phyloP scores from a whole-genome alignment of 1,140 invertebrate genomes.

The Hormaphis cornu region DNA sequence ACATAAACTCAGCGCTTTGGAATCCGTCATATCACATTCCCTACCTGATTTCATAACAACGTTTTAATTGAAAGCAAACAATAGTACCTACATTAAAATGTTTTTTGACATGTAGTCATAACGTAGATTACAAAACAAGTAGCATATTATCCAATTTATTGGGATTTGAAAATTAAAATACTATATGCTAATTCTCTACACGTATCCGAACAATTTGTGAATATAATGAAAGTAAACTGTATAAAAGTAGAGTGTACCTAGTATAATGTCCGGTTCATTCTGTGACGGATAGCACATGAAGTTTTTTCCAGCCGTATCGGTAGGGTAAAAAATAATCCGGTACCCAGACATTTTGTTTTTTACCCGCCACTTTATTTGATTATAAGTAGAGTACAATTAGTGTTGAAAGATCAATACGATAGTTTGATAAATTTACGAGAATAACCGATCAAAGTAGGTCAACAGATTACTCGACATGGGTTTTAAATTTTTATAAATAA shows the following conservation, averaged over 20 bases:
- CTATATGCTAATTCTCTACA: background rate
- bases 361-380: slow-evolving; percentile 33
- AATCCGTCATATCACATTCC: background rate
- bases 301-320: slow-evolving; percentile 38
- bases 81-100: background rate
- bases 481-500: no score
- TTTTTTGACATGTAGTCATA: background rate
- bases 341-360: slow-evolving; percentile 33
- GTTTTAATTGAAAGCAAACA: background rate
- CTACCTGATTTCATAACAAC: background rate
- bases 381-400: slow-evolving; percentile 35
- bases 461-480: slow-evolving; percentile 34
- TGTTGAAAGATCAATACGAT: slow-evolving; percentile 34
- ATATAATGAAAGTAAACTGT: slow-evolving; percentile 19
- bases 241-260: slow-evolving; percentile 32
- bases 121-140: background rate
- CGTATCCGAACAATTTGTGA: background rate
- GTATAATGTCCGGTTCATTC: slow-evolving; percentile 36
- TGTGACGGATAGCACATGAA: slow-evolving; percentile 38
- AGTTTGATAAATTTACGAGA: slow-evolving; percentile 34
- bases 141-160: background rate
- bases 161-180: background rate
- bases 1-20: slow-evolving; percentile 3
- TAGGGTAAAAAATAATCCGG: slow-evolving; percentile 38
- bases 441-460: slow-evolving; percentile 34